A percentile compares a stretch with the other conserved stretches of the same genome.
These are phyloP conservation scores for Byasa hedistus DNA, from an alignment of 2,888 invertebrate species.

Conservation along the genomic window DNA sequence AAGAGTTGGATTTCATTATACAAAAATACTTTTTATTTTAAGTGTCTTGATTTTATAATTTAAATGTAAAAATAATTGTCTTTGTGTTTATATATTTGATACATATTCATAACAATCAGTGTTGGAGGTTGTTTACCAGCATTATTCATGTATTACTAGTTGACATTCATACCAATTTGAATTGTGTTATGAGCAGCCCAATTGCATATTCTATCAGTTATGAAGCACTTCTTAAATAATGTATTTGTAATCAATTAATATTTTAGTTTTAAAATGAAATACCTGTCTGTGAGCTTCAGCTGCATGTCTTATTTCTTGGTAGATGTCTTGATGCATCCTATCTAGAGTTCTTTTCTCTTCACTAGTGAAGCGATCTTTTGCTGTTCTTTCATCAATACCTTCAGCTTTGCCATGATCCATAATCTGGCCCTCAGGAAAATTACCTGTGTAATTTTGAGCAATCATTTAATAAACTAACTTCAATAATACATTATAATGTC, in stretches of 20 bases:
- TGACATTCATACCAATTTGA: background rate
- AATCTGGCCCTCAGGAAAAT: slow-evolving; percentile 94
- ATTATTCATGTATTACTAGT: background rate
- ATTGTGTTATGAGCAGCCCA: background rate
- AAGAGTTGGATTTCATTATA: too few relatives aligned
- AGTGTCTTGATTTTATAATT: too few relatives aligned
- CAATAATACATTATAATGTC: background rate
- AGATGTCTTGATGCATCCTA: slow-evolving; percentile 93
- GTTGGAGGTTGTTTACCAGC: background rate
- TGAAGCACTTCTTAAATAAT: background rate
- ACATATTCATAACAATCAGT: background rate
- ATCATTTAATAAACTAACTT: too few relatives aligned
- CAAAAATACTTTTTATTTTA: too few relatives aligned
- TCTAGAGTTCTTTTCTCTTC: slow-evolving; percentile 96
- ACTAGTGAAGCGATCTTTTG: slow-evolving; percentile 90
- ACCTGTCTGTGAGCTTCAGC: slow-evolving; percentile 99
- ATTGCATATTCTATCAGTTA: background rate
- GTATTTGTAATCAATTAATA: background rate
- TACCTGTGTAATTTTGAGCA: slow-evolving; percentile 46
- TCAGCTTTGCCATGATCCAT: slow-evolving; percentile 87
- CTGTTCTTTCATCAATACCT: slow-evolving; percentile 89
- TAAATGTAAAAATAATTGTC: too few relatives aligned
- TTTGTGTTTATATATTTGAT: too few relatives aligned
- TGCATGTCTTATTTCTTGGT: slow-evolving; percentile 95
- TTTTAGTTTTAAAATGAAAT: background rate